Base-by-base conservation (phyloP, 2,888 invertebrate genomes). In the Dryocosmus kuriphilus region DNA sequence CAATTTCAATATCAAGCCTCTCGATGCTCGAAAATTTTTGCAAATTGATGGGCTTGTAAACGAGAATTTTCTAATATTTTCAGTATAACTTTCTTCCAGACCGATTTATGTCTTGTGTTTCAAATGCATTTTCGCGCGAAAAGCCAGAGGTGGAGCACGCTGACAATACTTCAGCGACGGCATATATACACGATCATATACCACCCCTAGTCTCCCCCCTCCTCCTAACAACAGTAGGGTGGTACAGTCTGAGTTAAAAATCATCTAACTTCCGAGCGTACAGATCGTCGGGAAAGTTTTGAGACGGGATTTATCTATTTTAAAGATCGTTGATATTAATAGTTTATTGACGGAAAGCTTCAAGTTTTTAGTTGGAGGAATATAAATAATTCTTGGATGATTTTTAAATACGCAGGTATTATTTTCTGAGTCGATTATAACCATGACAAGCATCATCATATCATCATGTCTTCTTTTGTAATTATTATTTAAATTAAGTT, bases 121-220 rank as follows among this genome's bases (percentile, higher is more conserved):
- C 41, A 83, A 84, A 85, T 67, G 73, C 84, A 88, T 90, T 90
- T 91, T 90, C 82, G 80, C 74, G 79, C 80, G 83, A 89, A 90
- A 90, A 88, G 80, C 85, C 86, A 86, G 90, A 91, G 91, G 90
- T 89, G 88, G 89, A 91, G 89, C 90, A 89, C 89, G 86, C 85
- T 85, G 91, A 90, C 91, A 91, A 91, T 91, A 91, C 90, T 91
- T 91, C 88, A 85, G 77, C 91, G 76, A 88, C 85, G 83, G 81
- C 85, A 88, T 91, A 91, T 91, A 91, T 91, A 91, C 90, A 90
- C 89, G 91, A 91, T 91, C 91, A 91, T 91, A 91, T 91, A 91
- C 91, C 91, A 91, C 91, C 91, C 91, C 91, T 91, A 89, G 90
- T 90, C 90, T 90, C 90, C 88, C 89, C 86, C 81, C 84, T 86